phyloP scores from a whole-genome alignment of 2,797 vertebrate species.

The Danio kyathit region DNA sequence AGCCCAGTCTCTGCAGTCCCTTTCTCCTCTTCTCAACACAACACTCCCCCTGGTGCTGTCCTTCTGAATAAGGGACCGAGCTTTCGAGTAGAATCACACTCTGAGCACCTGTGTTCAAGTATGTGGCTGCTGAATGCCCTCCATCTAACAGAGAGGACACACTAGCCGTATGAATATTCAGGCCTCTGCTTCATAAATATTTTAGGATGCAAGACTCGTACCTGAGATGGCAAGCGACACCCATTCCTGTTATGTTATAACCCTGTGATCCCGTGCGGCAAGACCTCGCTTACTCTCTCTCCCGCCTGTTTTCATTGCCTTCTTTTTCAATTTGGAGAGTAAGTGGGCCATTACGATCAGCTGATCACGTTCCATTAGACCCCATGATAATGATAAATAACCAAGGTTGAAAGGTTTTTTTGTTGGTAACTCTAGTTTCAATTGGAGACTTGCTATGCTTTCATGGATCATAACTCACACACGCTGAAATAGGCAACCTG shows the following conservation, averaged over 20 bases:
- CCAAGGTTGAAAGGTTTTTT: conserved; percentile 11
- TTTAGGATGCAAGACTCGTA: conserved; percentile 71
- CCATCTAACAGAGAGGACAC: conserved; percentile 55
- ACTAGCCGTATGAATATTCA: conserved; percentile 76
- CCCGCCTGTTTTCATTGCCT: conserved; percentile 20
- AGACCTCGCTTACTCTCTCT: conserved; percentile 14
- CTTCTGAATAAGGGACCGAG: conserved; percentile 7
- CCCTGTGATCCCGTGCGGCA: conserved; percentile 55
- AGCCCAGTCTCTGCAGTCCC: background rate
- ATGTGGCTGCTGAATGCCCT: conserved; percentile 65
- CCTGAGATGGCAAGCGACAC: conserved; percentile 52
- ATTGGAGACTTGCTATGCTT: background rate
- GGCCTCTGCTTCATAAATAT: conserved; percentile 71
- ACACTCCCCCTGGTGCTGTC: conserved; percentile 25
- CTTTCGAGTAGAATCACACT: conserved; percentile 18
- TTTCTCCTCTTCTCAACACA: background rate
- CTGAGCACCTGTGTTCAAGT: background rate
- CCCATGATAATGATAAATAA: conserved; percentile 72
- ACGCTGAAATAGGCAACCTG: background rate
- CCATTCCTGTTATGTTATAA: conserved; percentile 61
- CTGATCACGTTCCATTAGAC: conserved; percentile 59
- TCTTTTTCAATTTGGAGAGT: conserved; percentile 68
- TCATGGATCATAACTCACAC: conserved; percentile 13
- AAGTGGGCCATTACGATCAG: conserved; percentile 64
- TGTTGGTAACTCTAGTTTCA: conserved; percentile 13